A percentile compares a stretch with the other conserved stretches of the same genome.
These are phyloP conservation scores for Thymelicus sylvestris DNA, from an alignment of 2,888 invertebrate genomes.

Conservation along the genomic window DNA sequence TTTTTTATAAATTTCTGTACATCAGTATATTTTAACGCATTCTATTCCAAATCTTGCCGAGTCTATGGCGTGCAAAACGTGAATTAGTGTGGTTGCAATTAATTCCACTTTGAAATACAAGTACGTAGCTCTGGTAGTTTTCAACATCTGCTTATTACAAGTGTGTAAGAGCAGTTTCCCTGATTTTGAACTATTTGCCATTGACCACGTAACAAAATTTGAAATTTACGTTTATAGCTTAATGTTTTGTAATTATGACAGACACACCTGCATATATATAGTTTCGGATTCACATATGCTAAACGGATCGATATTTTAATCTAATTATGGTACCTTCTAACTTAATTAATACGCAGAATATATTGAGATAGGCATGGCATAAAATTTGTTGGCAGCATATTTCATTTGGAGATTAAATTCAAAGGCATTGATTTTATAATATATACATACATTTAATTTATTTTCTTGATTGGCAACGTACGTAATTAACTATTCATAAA, in stretches of 20 bases:
- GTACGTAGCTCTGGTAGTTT: slow-evolving; percentile 36
- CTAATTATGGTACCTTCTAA: slow-evolving; percentile 37
- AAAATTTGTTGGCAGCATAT: slow-evolving; percentile 33
- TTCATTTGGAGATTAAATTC: slow-evolving; percentile 38
- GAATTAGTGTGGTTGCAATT: slow-evolving; percentile 42
- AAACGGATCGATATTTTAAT: slow-evolving; percentile 41
- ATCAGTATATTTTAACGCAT: not conserved
- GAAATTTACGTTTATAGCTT: slow-evolving; percentile 44
- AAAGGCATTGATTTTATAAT: slow-evolving; percentile 39
- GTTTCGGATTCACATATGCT: slow-evolving; percentile 42
- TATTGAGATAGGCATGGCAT: slow-evolving; percentile 26
- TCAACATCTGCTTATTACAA: slow-evolving; percentile 41
- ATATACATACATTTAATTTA: slow-evolving; percentile 41
- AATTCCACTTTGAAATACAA: slow-evolving; percentile 42
- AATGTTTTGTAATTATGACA: slow-evolving; percentile 45
- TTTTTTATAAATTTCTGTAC: too few species aligned
- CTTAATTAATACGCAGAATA: slow-evolving; percentile 40
- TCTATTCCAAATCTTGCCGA: slow-evolving; percentile 15
- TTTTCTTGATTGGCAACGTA: slow-evolving; percentile 48
- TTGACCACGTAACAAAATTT: slow-evolving; percentile 40
- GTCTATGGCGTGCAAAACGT: slow-evolving; percentile 32
- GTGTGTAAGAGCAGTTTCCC: slow-evolving; percentile 29
- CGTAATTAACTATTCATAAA: slow-evolving; percentile 51
- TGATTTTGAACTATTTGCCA: slow-evolving; percentile 39
- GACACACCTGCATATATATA: slow-evolving; percentile 44